Evolutionary conservation across 2,113 vertebrate species (phyloP).

Genomic region (Alligator mississippiensis): DNA sequence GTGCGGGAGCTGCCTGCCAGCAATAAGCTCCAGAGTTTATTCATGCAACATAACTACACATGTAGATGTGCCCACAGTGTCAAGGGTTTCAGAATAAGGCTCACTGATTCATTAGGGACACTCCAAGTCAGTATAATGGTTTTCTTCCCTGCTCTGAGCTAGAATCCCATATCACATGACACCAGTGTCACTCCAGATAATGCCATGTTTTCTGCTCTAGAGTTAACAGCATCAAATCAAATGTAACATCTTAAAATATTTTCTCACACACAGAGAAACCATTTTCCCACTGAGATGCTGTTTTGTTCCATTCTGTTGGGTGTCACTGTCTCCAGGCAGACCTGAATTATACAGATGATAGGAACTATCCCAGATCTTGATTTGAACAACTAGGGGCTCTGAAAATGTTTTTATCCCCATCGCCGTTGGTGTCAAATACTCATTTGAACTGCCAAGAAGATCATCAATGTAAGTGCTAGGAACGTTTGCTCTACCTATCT

Average conservation of each 20-base stretch:
- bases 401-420: neutral
- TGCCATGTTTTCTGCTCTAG: neutral
- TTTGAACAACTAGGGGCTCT: neutral
- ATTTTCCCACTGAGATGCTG: neutral
- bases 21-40: too few relatives aligned
- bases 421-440: neutral
- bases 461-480: neutral
- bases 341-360: neutral
- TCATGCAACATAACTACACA: too few relatives aligned
- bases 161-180: neutral
- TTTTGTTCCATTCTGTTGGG: neutral
- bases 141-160: neutral
- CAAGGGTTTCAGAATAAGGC: neutral
- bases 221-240: neutral
- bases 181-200: neutral
- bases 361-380: neutral
- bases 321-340: neutral
- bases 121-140: neutral
- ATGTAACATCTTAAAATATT: neutral
- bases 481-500: neutral
- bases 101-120: neutral
- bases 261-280: neutral
- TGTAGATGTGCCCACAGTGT: neutral
- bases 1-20: too few relatives aligned
- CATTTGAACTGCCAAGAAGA: neutral